Base-by-base conservation (phyloP, 2,888 invertebrate species). In the Hirtodrosophila cameraria region DNA sequence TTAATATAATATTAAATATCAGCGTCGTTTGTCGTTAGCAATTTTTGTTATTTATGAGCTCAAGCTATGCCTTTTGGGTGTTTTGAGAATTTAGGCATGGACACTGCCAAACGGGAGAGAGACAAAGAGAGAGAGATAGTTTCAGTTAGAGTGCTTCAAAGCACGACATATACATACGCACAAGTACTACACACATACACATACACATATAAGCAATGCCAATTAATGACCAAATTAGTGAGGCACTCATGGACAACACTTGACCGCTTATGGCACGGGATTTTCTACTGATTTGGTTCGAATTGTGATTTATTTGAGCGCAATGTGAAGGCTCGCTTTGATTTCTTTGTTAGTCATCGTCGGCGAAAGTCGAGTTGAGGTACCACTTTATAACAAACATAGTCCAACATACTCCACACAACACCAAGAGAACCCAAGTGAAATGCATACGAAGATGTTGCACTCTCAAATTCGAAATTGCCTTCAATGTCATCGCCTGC, bases 201-300 rank as follows among this genome's bases (percentile, higher is more conserved):
- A 59, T 41, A 68, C 48, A 72, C 65, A 54, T 75, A 82, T 79
- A 67, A 75, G 76, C 58, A 54, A 72, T 82, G 86, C 83, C 82
- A 83, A 86, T 83, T 83, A 83, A 86, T 83, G 83, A 86, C 83
- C 87, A 83, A 83, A 83, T 86, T 86, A 83, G 83, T 85, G 83
- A 74, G 65, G 67, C 73, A 83, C 83, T 80, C 86, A 69, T 83
- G 73, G 86, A 84, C 81, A 84, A 84, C 86, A 82, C 75, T 86
- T 81, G 77, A 75, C 81, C 81, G 72, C 81, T 72, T 82, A 86
- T 84, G 81, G 81, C 53, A 58, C 65, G 67, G 81, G 86, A 86
- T 82, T 80, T 86, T 82, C 86, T 86, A 86, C 86, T 76, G 85
- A 86, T 82, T 82, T 82, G 81, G 81, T 86, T 77, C 75, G 81